A percentile compares a stretch with the other conserved stretches of the same genome.
These are phyloP conservation scores for Trichopria drosophilae DNA, from an alignment of 2,888 invertebrate genomes.

Conservation along the genomic window DNA sequence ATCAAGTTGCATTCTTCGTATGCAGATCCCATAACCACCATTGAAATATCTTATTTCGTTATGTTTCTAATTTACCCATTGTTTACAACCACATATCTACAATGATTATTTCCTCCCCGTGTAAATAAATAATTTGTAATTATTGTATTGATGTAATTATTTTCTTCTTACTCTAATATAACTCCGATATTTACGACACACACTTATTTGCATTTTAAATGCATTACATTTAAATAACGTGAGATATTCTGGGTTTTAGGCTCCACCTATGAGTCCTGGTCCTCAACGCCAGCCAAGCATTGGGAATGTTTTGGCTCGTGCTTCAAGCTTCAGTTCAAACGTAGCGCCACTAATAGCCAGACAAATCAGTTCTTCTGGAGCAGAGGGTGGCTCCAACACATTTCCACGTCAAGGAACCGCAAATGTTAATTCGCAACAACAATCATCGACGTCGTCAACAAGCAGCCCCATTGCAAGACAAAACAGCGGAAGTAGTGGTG, in stretches of 20 bases:
- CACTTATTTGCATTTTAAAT: no score
- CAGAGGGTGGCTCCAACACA: conserved; percentile 37
- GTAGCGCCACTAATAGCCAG: conserved; percentile 45
- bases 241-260: conserved; percentile 56
- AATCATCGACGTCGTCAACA: conserved; percentile 30
- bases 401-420: conserved; percentile 38
- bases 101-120: no score
- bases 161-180: no score
- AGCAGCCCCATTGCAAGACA: conserved; percentile 36
- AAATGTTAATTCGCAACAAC: conserved; percentile 11
- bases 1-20: no score
- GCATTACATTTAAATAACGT: no score
- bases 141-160: no score
- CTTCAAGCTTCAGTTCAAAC: conserved; percentile 66
- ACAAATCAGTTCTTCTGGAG: conserved; percentile 39
- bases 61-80: no score
- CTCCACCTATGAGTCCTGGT: conserved; percentile 62
- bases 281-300: conserved; percentile 66
- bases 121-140: no score
- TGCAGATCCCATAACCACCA: no score
- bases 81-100: no score
- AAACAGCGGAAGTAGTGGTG: conserved; percentile 39
- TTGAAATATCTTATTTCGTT: no score
- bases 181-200: no score
- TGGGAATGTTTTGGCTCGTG: conserved; percentile 66